A percentile compares a stretch with the other conserved stretches of the same genome.
Conservation (phyloP, 2,888 invertebrate species). For the Zaprionus obscuricornis region DNA sequence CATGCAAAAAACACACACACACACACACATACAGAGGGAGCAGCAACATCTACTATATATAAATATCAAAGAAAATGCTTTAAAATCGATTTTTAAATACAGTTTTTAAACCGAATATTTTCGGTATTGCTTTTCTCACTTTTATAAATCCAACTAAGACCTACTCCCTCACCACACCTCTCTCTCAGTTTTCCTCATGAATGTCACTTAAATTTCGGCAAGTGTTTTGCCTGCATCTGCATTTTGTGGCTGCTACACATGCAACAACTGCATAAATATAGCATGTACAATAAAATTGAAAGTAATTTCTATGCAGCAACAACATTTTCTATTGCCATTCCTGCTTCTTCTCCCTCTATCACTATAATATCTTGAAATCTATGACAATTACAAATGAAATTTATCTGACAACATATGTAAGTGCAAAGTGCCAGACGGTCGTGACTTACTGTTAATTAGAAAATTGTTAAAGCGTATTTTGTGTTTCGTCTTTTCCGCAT, state of each 20-base stretch:
- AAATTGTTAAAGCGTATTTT: slow-evolving; percentile 44
- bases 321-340: slow-evolving; percentile 6
- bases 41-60: background rate
- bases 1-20: slow-evolving; percentile 12
- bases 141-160: background rate
- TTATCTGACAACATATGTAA: slow-evolving; percentile 51
- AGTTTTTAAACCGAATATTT: slow-evolving; percentile 49
- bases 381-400: slow-evolving; percentile 65
- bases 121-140: background rate
- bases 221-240: slow-evolving; percentile 28
- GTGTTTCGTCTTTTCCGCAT: background rate
- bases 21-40: background rate
- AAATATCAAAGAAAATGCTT: slow-evolving; percentile 20
- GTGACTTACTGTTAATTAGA: slow-evolving; percentile 70
- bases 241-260: slow-evolving; percentile 10
- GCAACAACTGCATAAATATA: slow-evolving; percentile 57
- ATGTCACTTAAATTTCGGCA: slow-evolving; percentile 36
- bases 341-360: slow-evolving; percentile 11
- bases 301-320: slow-evolving; percentile 50
- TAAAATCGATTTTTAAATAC: slow-evolving; percentile 54
- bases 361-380: slow-evolving; percentile 43
- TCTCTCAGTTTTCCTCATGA: background rate
- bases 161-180: background rate
- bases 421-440: slow-evolving; percentile 32
- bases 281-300: slow-evolving; percentile 59